Evolutionary conservation across 2,797 vertebrate species (phyloP).

Genomic region (Emydoidea blandingii): DNA sequence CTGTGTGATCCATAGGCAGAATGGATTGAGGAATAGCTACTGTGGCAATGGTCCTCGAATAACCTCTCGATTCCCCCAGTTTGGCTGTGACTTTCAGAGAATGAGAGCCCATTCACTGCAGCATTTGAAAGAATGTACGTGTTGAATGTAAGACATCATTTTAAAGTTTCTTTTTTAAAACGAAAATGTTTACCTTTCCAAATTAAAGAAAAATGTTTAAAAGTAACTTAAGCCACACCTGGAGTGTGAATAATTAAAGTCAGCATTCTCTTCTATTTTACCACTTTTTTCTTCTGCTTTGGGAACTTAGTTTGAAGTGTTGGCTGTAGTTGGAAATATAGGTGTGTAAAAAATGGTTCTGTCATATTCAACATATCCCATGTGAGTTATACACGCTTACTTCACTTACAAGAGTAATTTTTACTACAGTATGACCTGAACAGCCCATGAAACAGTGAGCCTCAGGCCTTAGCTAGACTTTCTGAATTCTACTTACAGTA

Average conservation of each 20-base stretch:
- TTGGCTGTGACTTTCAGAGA: not conserved
- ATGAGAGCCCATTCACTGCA: not conserved
- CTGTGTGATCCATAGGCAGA: not conserved
- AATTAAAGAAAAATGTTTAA: constrained; percentile 18
- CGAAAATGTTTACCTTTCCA: not conserved
- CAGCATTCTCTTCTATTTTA: not conserved
- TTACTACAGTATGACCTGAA: not conserved
- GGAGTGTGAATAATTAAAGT: constrained; percentile 15
- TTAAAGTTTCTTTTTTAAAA: constrained; percentile 2
- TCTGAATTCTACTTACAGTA: not conserved
- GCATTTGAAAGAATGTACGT: not conserved
- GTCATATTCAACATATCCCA: not conserved
- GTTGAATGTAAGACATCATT: not conserved
- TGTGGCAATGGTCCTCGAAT: not conserved
- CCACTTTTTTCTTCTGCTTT: not conserved
- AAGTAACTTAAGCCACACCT: constrained; percentile 19
- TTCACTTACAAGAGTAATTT: not conserved
- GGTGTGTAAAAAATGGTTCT: not conserved
- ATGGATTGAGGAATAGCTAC: not conserved
- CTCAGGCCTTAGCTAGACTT: not conserved
- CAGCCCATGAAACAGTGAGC: not conserved
- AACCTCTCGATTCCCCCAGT: not conserved
- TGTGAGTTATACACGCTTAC: not conserved
- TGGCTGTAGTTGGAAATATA: not conserved
- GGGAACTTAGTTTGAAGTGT: not conserved